Evolutionary conservation across 2,888 invertebrate genomes (phyloP), one percentile per base, ranked within the genome.

Genomic region (Epirrita christyi): DNA sequence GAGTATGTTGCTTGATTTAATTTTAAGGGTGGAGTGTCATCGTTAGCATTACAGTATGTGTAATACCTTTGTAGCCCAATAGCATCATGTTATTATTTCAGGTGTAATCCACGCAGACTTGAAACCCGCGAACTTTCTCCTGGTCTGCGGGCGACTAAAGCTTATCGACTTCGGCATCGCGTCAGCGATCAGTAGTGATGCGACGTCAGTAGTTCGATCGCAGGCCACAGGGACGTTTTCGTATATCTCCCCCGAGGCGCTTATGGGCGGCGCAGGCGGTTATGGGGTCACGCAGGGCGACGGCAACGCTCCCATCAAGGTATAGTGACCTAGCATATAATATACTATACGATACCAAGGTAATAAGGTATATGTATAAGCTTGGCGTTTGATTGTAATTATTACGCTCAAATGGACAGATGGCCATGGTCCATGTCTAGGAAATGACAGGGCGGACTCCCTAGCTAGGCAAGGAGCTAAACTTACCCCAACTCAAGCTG

Each of bases 131-230:
- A 99, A 99, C 88, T 99, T 99, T 86, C 93, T 99, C 40, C 93
- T 98, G 77, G 96, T 97, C 6, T 94, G 95, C 63, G 97, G 96
- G 1, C 94, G 95, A 41, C 86, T 99, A 53, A 99, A 99, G 91
- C 91, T 99, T 56, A 99, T 99, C 67, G 99, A 99, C 92, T 99
- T 99, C 92, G 99, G 99, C 51, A 98, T 99, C 75, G 97, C 99
- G 45, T 96, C 97, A 44, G 95, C 96, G 49, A 94, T 99, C 67
- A 96, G 96, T 70, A 93, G 94, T 55, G 98, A 99, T 83, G 96
- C 96, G 82, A 99, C 98, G 0, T 97, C 97, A 73, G 96, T 98
- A 55, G 93, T 96, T 49, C 97, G 97, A 81, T 94, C 96, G 72
- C 95, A 94, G 68, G 95, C 96, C 63, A 95, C 96, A 55, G 99